Evolutionary conservation across 2,888 invertebrate genomes (phyloP), one percentile per base, ranked within the genome.

Genomic region (Cerceris ruficornis): DNA sequence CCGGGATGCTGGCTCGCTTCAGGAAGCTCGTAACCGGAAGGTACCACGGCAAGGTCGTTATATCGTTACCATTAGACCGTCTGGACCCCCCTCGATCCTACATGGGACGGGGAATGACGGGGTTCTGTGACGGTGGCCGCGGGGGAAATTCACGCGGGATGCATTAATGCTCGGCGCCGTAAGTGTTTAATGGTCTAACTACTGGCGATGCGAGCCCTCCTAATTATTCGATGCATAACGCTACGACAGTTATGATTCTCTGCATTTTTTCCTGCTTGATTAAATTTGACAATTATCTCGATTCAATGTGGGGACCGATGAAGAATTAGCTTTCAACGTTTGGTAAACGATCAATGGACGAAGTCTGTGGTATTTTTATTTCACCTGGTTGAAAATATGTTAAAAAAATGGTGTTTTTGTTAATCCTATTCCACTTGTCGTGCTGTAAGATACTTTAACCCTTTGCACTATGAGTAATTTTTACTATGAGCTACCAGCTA

Each of bases 171-270:
- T 60, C 49, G 72, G 60, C 67, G 57, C 69, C 69, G 68, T 86
- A 81, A 87, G 87, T 83, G 87, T 86, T 81, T 83, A 86, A 85
- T 75, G 77, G 74, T 80, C 81, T 81, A 81, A 80, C 77, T 75
- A 66, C 76, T 59, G 60, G 49, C 70, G 75, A 77, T 58, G 70
- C 66, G 67, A 61, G 50, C 50, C 69, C 14, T 57, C 67, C 78
- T 85, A 86, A 87, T 85, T 84, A 82, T 83, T 60, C 58, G 70
- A 84, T 70, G 54, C 78, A 60, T 67, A 61, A 74, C 77, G 76
- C 75, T 61, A 57, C 41, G 52, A 28, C 28, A 28, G 28, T 28
- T 28, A 28, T 4, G 28, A 28, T 28, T 2, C 66, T 60, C 49
- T 46, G 62, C 39, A 17, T 43, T 54, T 54, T n/a, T 15, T 15